Evolutionary conservation across 53 echinoderm and acorn worm species (phyloP).

Genomic region (Astropecten irregularis): DNA sequence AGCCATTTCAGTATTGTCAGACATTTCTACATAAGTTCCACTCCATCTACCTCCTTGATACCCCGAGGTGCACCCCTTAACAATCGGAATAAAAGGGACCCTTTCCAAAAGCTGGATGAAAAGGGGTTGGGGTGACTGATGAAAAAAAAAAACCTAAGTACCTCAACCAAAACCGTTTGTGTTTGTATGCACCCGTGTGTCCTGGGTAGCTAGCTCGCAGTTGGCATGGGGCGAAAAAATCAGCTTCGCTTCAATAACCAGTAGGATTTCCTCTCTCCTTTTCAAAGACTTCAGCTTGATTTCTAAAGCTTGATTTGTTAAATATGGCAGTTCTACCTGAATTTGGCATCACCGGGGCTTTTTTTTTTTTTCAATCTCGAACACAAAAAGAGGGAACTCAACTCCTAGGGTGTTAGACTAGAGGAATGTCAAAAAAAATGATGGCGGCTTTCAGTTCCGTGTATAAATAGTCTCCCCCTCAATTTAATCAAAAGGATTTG

Average conservation of each 20-base stretch:
- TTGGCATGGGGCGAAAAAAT: not conserved
- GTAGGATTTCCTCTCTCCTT: constrained; percentile 21
- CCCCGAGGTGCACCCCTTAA: not conserved
- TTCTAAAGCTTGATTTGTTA: not conserved
- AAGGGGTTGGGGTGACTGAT: not conserved
- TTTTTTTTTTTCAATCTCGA: not conserved
- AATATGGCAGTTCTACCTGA: not conserved
- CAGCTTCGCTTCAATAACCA: constrained; percentile 19
- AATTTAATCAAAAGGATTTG: too few species aligned
- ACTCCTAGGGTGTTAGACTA: too few species aligned
- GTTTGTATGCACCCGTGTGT: too few species aligned
- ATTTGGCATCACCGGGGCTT: not conserved
- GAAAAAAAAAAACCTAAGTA: too few species aligned
- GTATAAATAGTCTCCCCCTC: too few species aligned
- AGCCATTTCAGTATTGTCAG: constrained; percentile 16
- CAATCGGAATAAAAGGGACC: constrained; percentile 13
- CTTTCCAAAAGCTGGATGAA: not conserved
- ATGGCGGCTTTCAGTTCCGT: too few species aligned
- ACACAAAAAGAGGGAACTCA: too few species aligned
- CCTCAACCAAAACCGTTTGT: too few species aligned
- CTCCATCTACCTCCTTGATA: constrained; percentile 43
- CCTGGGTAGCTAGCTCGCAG: too few species aligned
- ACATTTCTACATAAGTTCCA: constrained; percentile 31
- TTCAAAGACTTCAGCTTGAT: not conserved
- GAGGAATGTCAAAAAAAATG: too few species aligned